phyloP scores from a whole-genome alignment of 2,797 vertebrate genomes.

The Amniataba percoides region DNA sequence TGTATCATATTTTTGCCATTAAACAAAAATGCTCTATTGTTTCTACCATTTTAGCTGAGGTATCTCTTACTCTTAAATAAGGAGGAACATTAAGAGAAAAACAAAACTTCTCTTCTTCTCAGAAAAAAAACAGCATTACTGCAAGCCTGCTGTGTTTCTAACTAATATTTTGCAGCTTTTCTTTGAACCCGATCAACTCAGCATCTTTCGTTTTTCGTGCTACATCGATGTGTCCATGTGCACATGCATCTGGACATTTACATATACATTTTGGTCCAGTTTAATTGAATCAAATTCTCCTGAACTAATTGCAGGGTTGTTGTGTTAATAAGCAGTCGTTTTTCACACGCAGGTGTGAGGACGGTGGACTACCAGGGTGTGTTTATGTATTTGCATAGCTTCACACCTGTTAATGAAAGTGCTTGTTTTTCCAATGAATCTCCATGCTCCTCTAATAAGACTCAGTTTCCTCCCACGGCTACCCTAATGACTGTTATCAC shows the following conservation, averaged over 20 bases:
- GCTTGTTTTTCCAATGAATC: constrained; percentile 82
- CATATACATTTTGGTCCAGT: constrained; percentile 34
- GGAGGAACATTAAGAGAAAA: not conserved
- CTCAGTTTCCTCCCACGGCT: constrained; percentile 82
- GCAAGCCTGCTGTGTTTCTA: constrained; percentile 19
- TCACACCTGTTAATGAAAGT: constrained; percentile 84
- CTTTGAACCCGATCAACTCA: not conserved
- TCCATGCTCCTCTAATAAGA: constrained; percentile 81
- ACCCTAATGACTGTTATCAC: constrained; percentile 88
- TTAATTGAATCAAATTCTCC: constrained; percentile 63
- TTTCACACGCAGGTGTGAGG: constrained; percentile 75
- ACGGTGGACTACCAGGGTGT: constrained; percentile 58
- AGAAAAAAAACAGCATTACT: not conserved
- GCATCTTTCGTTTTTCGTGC: constrained; percentile 1
- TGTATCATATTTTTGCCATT: constrained; percentile 12
- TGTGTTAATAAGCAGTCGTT: constrained; percentile 78
- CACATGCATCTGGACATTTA: constrained; percentile 43
- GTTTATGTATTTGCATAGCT: constrained; percentile 82
- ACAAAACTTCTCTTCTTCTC: not conserved
- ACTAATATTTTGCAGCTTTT: not conserved
- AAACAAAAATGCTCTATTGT: not conserved
- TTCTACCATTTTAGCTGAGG: not conserved
- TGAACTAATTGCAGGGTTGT: constrained; percentile 74
- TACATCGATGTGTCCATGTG: not conserved
- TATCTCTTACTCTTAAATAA: not conserved